A percentile compares a stretch with the other conserved stretches of the same genome.
These are phyloP conservation scores for Copidosoma floridanum DNA, from an alignment of 1,140 invertebrate species.

Conservation along the genomic window DNA sequence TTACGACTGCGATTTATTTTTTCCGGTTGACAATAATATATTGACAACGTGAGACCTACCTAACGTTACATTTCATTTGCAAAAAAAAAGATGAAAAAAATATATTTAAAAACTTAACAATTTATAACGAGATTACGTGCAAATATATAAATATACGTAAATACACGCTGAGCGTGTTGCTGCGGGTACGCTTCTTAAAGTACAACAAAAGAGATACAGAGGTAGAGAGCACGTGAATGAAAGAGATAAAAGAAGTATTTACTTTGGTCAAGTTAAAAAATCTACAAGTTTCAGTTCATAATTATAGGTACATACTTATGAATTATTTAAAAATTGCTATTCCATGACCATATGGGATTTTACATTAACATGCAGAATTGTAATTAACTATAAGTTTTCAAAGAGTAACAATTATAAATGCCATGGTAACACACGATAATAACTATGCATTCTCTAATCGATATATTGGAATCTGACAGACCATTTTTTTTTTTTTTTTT, in stretches of 20 bases:
- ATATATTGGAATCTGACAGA: too few species aligned
- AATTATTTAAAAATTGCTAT: constrained; percentile 23
- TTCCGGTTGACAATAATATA: neutral
- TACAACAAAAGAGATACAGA: constrained; percentile 19
- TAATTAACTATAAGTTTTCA: too few species aligned
- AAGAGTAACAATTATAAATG: constrained; percentile 43
- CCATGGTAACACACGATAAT: too few species aligned
- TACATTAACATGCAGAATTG: too few species aligned
- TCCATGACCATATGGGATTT: too few species aligned
- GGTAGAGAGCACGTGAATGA: constrained; percentile 9
- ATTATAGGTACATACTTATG: too few species aligned
- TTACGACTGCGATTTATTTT: too few species aligned
- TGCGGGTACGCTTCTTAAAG: constrained; percentile 23
- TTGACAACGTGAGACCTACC: constrained; percentile 35
- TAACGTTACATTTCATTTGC: constrained; percentile 39
- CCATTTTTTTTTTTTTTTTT: too few species aligned
- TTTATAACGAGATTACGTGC: constrained; percentile 40
- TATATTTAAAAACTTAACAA: constrained; percentile 50
- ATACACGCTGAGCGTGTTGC: constrained; percentile 29
- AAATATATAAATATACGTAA: constrained; percentile 24
- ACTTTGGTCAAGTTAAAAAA: constrained; percentile 53
- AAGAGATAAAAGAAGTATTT: constrained; percentile 36
- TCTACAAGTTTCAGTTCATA: too few species aligned
- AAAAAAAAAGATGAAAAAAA: constrained; percentile 48
- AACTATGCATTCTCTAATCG: too few species aligned